These are phyloP conservation scores for Brevimyrus niger DNA, from an alignment of 2,113 vertebrate species.

Conservation along the genomic window DNA sequence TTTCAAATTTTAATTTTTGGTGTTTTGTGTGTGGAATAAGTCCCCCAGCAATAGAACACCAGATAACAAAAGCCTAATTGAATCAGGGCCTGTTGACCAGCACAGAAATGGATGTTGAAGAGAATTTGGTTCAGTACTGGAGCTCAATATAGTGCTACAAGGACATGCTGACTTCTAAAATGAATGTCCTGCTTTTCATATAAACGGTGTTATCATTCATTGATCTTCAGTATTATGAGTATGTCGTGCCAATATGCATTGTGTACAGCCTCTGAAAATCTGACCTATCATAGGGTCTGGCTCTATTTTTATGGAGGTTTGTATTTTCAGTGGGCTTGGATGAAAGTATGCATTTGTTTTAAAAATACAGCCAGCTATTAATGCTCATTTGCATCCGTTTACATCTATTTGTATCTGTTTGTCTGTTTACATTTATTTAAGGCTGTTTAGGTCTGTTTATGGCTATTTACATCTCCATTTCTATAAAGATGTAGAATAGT, in stretches of 20 bases:
- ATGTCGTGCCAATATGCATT: not conserved
- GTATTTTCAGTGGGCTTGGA: not conserved
- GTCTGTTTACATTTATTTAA: constrained; percentile 3
- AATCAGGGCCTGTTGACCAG: not conserved
- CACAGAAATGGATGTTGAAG: not conserved
- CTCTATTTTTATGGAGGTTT: not conserved
- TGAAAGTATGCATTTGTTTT: not conserved
- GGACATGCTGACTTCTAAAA: not conserved
- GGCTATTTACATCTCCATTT: not conserved
- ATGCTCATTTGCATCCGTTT: not conserved
- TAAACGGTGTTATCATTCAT: not conserved
- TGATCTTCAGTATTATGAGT: not conserved
- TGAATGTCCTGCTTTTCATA: not conserved
- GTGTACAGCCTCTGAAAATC: not conserved
- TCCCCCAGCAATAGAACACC: not conserved
- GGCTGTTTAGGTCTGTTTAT: not conserved
- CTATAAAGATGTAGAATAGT: not conserved
- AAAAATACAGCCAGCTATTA: not conserved
- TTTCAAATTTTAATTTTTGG: not conserved
- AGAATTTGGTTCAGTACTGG: not conserved
- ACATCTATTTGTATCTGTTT: not conserved
- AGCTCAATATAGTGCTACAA: not conserved
- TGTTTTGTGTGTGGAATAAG: not conserved
- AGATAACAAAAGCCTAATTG: not conserved
- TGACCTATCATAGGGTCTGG: not conserved